phyloP scores from a whole-genome alignment of 2,797 vertebrate species.

The Falco berigora region DNA sequence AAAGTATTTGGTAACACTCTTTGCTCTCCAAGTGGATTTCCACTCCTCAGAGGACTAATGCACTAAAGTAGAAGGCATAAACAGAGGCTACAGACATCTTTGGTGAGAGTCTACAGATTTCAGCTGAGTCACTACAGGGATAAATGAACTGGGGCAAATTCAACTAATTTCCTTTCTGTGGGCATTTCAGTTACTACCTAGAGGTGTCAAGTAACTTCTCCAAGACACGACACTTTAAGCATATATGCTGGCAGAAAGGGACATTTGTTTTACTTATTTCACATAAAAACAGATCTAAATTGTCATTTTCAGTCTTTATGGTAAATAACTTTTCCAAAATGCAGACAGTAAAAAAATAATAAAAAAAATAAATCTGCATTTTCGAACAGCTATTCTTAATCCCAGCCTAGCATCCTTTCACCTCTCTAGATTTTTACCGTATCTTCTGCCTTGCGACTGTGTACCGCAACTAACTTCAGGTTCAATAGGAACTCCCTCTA shows the following conservation, averaged over 20 bases:
- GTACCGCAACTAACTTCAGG: background rate
- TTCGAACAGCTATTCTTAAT: background rate
- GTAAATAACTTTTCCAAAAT: background rate
- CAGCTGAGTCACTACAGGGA: background rate
- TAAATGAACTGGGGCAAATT: background rate
- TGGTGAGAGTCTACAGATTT: background rate
- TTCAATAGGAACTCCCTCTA: background rate
- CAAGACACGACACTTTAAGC: background rate
- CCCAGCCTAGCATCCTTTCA: background rate
- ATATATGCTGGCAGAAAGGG: background rate
- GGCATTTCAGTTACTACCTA: too few species aligned
- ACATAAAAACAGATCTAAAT: background rate
- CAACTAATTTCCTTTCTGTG: background rate
- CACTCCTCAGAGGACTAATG: background rate
- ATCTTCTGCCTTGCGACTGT: background rate
- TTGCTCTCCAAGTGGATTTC: conserved; percentile 9
- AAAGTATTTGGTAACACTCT: background rate
- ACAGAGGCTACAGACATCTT: background rate
- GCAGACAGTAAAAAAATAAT: background rate
- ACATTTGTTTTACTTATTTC: background rate
- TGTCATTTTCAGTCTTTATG: background rate
- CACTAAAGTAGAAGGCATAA: background rate
- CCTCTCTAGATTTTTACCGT: background rate
- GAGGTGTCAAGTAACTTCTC: background rate
- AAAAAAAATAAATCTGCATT: background rate